These are phyloP conservation scores for Augiades crinisus DNA, from an alignment of 2,888 invertebrate species.

Conservation along the genomic window DNA sequence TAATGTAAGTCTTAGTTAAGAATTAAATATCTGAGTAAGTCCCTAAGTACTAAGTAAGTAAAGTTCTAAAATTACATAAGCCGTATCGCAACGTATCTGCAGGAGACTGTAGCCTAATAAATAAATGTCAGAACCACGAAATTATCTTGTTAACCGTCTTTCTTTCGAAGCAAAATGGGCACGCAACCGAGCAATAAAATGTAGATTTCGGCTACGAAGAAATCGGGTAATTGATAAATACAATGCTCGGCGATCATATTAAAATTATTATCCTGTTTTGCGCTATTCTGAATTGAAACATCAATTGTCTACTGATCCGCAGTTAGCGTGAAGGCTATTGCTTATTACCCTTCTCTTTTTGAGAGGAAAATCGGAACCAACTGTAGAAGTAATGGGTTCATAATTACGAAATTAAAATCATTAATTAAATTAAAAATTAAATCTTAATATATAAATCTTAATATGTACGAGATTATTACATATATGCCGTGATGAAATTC, in stretches of 20 bases:
- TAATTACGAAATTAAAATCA: too few relatives aligned
- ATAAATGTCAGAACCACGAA: constrained; percentile 18
- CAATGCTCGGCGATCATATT: constrained; percentile 4
- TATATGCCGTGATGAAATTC: too few relatives aligned
- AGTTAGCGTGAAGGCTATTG: too few relatives aligned
- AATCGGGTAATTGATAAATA: constrained; percentile 14
- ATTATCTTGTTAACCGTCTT: constrained; percentile 16
- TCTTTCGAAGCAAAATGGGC: constrained; percentile 21
- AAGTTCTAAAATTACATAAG: constrained; percentile 5
- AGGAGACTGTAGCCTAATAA: constrained; percentile 9
- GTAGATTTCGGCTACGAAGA: constrained; percentile 19
- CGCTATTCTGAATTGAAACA: constrained; percentile 1
- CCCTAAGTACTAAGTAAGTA: not conserved
- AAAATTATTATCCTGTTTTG: constrained; percentile 8
- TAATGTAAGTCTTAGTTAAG: not conserved
- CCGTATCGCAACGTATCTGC: not conserved
- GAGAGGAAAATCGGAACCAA: too few relatives aligned
- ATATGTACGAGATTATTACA: too few relatives aligned
- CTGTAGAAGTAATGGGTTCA: too few relatives aligned
- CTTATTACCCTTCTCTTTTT: too few relatives aligned
- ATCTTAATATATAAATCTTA: too few relatives aligned
- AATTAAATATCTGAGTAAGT: too few relatives aligned
- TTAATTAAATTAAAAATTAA: too few relatives aligned
- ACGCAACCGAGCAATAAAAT: constrained; percentile 23
- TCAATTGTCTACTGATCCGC: not conserved